A percentile compares a stretch with the other conserved stretches of the same genome.
Evolutionary conservation across 1,140 invertebrate genomes (phyloP).

Genomic region (Pomacea maculata): DNA sequence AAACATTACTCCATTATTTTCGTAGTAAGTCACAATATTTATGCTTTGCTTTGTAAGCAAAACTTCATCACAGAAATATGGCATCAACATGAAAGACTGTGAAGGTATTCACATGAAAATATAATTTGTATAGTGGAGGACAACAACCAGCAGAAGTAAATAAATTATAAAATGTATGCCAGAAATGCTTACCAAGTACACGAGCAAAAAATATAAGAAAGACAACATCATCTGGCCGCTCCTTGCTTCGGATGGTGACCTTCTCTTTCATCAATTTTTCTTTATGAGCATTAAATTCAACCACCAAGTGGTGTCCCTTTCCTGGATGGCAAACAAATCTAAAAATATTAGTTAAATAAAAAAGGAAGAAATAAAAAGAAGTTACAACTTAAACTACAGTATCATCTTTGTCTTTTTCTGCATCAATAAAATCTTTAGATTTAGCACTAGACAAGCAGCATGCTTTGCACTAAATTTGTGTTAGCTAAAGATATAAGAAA

Average conservation of each 20-base stretch:
- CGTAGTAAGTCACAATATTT: too few species aligned
- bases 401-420: background rate
- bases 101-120: too few species aligned
- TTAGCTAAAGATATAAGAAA: background rate
- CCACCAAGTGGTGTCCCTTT: conserved; percentile 45
- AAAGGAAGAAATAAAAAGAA: background rate
- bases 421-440: background rate
- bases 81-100: too few species aligned
- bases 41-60: too few species aligned
- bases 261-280: conserved; percentile 58
- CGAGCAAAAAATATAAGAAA: conserved; percentile 51
- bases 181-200: conserved; percentile 51
- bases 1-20: too few species aligned
- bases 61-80: too few species aligned
- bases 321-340: conserved; percentile 36
- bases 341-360: background rate
- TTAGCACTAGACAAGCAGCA: background rate
- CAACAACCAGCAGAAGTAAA: too few species aligned
- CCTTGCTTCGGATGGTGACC: conserved; percentile 38
- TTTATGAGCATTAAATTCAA: conserved; percentile 54
- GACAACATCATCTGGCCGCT: conserved; percentile 28
- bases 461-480: background rate
- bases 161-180: too few species aligned
- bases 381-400: background rate
- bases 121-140: too few species aligned